phyloP scores from a whole-genome alignment of 2,888 invertebrate species.

The Volucella zonaria region DNA sequence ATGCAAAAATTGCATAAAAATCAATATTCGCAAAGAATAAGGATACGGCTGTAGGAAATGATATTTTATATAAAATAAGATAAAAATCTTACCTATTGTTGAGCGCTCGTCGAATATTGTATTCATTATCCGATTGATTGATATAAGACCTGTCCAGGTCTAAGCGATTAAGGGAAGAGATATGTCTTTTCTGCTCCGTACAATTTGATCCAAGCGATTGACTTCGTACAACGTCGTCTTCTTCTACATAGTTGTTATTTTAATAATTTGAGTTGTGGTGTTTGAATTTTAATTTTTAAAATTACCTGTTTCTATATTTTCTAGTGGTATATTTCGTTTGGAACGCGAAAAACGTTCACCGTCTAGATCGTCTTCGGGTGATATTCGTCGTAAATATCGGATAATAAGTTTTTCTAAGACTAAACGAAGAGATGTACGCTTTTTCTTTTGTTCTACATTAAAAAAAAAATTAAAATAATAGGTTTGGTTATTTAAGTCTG shows the following conservation, averaged over 20 bases:
- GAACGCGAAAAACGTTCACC: slow-evolving; percentile 55
- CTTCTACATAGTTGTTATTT: not conserved
- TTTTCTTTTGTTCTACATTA: slow-evolving; percentile 53
- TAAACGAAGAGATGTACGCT: slow-evolving; percentile 72
- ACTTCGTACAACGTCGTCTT: slow-evolving; percentile 46
- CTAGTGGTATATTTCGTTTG: slow-evolving; percentile 18
- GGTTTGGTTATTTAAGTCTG: not conserved
- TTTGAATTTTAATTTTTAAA: slow-evolving; percentile 3
- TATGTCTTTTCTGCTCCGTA: slow-evolving; percentile 69
- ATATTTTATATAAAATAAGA: slow-evolving; percentile 25
- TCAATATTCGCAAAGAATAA: slow-evolving; percentile 36
- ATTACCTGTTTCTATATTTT: slow-evolving; percentile 26
- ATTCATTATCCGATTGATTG: slow-evolving; percentile 75
- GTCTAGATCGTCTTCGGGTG: slow-evolving; percentile 73
- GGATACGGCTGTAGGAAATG: not conserved
- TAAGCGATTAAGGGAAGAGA: slow-evolving; percentile 75
- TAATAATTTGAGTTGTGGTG: not conserved
- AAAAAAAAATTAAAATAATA: not conserved
- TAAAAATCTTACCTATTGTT: slow-evolving; percentile 83
- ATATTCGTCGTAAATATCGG: slow-evolving; percentile 75
- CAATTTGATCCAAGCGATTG: slow-evolving; percentile 55
- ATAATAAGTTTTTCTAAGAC: slow-evolving; percentile 75
- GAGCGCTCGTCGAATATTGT: slow-evolving; percentile 83
- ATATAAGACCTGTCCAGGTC: slow-evolving; percentile 74
- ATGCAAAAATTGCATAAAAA: slow-evolving; percentile 53